These are phyloP conservation scores for Euclidia mi DNA, from an alignment of 2,888 invertebrate species.

Conservation along the genomic window DNA sequence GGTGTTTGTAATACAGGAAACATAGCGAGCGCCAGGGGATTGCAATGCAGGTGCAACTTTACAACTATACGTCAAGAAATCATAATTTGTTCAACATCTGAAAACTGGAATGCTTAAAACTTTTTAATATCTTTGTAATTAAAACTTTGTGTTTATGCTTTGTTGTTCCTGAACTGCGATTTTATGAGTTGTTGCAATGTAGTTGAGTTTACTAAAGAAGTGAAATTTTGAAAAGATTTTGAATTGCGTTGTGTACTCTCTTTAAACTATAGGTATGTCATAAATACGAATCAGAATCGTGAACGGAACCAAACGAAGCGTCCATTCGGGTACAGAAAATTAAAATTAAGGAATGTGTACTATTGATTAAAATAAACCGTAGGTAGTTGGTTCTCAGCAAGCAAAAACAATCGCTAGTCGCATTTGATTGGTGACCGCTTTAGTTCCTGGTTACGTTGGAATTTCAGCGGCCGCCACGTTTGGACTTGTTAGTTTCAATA, in stretches of 20 bases:
- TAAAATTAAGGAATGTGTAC: conserved; percentile 29
- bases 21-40: conserved; percentile 13
- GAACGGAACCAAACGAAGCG: conserved; percentile 14
- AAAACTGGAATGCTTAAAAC: conserved; percentile 39
- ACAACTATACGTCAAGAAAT: conserved; percentile 32
- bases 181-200: not conserved
- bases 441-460: conserved; percentile 32
- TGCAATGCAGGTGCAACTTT: conserved; percentile 39
- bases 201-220: not conserved
- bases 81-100: conserved; percentile 44
- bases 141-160: conserved; percentile 29
- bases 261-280: not conserved
- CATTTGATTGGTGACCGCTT: conserved; percentile 40
- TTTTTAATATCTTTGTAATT: conserved; percentile 36
- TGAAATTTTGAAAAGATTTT: too few species aligned
- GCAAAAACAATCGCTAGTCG: conserved; percentile 37
- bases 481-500: conserved; percentile 28
- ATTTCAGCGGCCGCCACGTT: conserved; percentile 25
- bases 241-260: too few species aligned
- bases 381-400: conserved; percentile 29
- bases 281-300: not conserved
- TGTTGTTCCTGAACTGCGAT: conserved; percentile 6
- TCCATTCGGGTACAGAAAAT: conserved; percentile 13
- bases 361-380: conserved; percentile 31
- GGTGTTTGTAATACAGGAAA: conserved; percentile 28